A percentile compares a stretch with the other conserved stretches of the same genome.
These are phyloP conservation scores for Emesis russula DNA, from an alignment of 2,888 invertebrate species.

Conservation along the genomic window DNA sequence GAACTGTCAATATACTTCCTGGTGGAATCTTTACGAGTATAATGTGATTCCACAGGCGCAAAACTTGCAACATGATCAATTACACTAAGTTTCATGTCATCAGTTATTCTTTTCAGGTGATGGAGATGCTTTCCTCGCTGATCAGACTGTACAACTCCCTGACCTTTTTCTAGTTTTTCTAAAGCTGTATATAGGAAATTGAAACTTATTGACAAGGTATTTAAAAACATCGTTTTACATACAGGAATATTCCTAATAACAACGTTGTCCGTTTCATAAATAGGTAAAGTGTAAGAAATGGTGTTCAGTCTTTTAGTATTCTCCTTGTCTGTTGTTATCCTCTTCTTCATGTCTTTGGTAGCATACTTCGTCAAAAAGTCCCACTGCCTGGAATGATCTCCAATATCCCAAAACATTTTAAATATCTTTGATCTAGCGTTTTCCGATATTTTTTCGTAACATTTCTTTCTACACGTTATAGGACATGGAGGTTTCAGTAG, in stretches of 20 bases:
- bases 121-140: neutral
- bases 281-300: neutral
- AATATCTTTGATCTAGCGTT: neutral
- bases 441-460: neutral
- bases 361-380: neutral
- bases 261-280: too few species aligned
- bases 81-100: neutral
- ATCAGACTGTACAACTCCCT: neutral
- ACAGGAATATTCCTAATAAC: too few species aligned
- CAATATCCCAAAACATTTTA: neutral
- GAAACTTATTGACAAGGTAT: neutral
- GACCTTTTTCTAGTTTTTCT: neutral
- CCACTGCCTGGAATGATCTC: neutral
- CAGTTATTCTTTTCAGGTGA: neutral
- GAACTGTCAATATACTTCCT: neutral
- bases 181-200: constrained; percentile 2
- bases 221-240: neutral
- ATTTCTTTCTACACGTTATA: neutral
- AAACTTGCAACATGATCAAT: neutral
- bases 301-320: neutral
- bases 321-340: neutral
- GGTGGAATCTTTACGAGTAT: neutral
- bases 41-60: neutral
- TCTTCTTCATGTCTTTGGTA: neutral
- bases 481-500: neutral